phyloP scores from a whole-genome alignment of 2,113 vertebrate species.

The Litocranius walleri region DNA sequence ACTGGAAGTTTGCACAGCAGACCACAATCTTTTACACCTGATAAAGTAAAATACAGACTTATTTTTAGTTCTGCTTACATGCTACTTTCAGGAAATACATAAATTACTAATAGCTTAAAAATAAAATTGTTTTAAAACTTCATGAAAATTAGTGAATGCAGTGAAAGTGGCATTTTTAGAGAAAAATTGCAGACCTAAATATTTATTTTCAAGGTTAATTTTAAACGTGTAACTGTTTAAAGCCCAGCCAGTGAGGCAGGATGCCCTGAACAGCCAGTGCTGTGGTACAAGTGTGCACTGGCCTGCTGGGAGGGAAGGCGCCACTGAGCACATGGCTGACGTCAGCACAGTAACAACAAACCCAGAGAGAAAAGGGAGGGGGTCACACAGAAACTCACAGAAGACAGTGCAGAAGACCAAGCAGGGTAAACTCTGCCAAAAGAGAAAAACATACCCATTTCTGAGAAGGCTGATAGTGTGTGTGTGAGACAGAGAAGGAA shows the following conservation, averaged over 20 bases:
- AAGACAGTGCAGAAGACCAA: background rate
- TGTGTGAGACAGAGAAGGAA: background rate
- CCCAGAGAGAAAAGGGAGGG: background rate
- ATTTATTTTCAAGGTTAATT: background rate
- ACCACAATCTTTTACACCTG: background rate
- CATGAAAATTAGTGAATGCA: background rate
- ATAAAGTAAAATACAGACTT: background rate
- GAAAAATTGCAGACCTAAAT: background rate
- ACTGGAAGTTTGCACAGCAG: background rate
- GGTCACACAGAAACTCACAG: background rate
- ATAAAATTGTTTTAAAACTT: background rate
- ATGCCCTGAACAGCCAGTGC: background rate
- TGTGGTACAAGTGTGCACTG: rapidly evolving
- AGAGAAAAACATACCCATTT: background rate
- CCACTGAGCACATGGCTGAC: background rate
- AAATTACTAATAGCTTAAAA: background rate
- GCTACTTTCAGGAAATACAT: background rate
- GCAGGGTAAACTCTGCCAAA: background rate
- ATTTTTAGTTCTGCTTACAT: background rate
- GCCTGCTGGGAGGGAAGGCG: rapidly evolving
- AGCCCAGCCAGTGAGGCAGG: background rate
- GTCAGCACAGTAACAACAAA: background rate
- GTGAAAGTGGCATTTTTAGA: background rate
- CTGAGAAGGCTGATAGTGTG: background rate
- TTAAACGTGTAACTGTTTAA: background rate